Base-by-base conservation (phyloP, 2,797 vertebrate species). In the Miopithecus talapoin region DNA sequence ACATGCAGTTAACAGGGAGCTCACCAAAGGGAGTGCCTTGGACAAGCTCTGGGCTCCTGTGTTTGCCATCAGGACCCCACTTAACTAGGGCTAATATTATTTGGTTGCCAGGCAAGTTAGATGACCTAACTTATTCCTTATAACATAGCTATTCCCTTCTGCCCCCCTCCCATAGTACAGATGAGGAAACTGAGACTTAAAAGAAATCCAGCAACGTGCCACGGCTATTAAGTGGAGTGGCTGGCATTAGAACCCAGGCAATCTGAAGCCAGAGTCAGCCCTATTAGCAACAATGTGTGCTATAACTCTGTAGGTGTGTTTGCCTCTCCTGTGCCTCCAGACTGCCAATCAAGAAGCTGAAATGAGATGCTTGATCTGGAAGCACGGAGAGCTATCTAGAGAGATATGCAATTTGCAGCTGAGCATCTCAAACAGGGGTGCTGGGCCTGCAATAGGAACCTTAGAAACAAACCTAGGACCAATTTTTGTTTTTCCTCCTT, bases 261-360 rank as follows among this genome's bases (percentile, higher is more conserved):
- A 5, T 28, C 68, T 12, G 92, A 59, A 43, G 33, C 26, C 13
- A 12, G 78, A 12, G 2, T 9, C 21, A 64, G 14, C 11, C 30
- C 36, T 74, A 5, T 26, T 5, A 13, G 57, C 14, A 28, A 5
- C 1, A 7, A 1, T 1, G 19, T 0, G 1, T 14, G 21, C 26
- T 26, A 19, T n/a, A 53, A 89, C 41, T 48, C 43, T 30, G 43
- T 10, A 46, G 75, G 14, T 1, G 2, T 1, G 5, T 12, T 39
- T n/a, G 61, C 33, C 75, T 46, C 36, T 36, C 19, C 24, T 1
- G 19, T 19, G 22, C 19, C 33, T 53, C 43, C 21, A 43, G 43
- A 30, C 4, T 1, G 36, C 55, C 68, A 1, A 2, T 50, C 53
- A 39, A 48, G 43, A 33, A 59, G n/a, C 55, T 30, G 36, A 1